Conservation (phyloP, 2,113 vertebrate genomes). For the Nycticorax nycticorax region DNA sequence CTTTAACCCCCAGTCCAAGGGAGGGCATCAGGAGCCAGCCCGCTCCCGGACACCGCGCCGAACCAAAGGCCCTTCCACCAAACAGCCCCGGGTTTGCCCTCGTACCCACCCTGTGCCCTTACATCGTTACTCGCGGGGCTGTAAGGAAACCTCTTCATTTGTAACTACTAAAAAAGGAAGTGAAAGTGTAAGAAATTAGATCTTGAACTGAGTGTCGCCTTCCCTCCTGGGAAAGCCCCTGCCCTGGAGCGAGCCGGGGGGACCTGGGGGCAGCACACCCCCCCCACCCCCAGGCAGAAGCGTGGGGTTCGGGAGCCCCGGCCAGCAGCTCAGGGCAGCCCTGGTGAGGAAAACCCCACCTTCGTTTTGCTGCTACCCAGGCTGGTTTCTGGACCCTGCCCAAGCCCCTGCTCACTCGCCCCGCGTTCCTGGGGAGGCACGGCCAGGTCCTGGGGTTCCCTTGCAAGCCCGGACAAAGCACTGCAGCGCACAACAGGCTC, state of each 20-base stretch:
- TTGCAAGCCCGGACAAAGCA: background rate
- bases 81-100: background rate
- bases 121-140: fast-evolving
- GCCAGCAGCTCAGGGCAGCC: background rate
- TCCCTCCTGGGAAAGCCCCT: background rate
- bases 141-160: background rate
- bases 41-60: fast-evolving
- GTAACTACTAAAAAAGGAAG: background rate
- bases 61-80: fast-evolving
- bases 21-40: background rate
- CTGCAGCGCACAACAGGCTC: fast-evolving
- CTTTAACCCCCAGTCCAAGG: background rate
- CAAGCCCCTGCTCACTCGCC: background rate
- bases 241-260: background rate
- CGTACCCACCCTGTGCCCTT: fast-evolving
- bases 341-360: background rate
- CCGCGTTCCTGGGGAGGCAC: background rate
- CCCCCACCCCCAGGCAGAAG: background rate
- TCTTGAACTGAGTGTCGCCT: background rate
- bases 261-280: background rate
- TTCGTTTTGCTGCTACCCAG: background rate
- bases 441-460: background rate
- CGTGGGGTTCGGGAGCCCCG: background rate
- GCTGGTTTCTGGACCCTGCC: background rate
- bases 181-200: background rate